Base-by-base conservation (phyloP, 2,797 vertebrate species). In the Phrynocephalus forsythii region DNA sequence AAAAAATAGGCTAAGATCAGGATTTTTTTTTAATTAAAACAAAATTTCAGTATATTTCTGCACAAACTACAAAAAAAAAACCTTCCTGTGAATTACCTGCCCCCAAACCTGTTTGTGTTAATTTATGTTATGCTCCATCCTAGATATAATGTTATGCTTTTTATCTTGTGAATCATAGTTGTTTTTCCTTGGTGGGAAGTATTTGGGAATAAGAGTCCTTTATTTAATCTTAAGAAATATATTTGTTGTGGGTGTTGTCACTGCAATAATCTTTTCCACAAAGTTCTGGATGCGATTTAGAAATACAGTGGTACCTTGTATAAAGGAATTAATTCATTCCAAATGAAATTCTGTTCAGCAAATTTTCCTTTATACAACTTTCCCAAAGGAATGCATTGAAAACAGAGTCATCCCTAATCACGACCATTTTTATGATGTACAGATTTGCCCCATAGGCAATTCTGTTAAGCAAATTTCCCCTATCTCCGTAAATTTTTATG, bases 1-100 rank as follows among this genome's bases (percentile, higher is more conserved):
- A 44, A 44, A 38, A 44, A 38, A 69, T 24, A n/a, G 15, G 18
- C 5, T 76, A 67, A 87, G 13, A 26, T 30, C 56, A 68, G 24
- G 38, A 50, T 33, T 76, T 87, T 82, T 87, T 82, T 67, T 82
- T 4, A 44, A 82, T 9, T 77, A 26, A 69, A 38, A 56, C 44
- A 82, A 82, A 83, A 52, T 11, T 52, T 52, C 48, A 77, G 10
- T 13, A 52, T 83, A 22, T 87, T 11, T 16, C 13, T 72, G 60
- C 5, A 8, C 24, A 28, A 6, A 77, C 1, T 52, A 4, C n/a
- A 15, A 82, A 87, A 77, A 87, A 77, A 38, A 44, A 44, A 44
- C 38, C 38, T 44, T 11, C 56, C 4, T 38, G 24, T 48, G 68
- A 38, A 52, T 82, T 77, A 1, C 48, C 48, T 69, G 6, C 22